Percentiles rank a stretch among this genome's conserved stretches.
These are phyloP conservation scores for Heptranchias perlo DNA, from an alignment of 2,113 vertebrate species.

Conservation along the genomic window DNA sequence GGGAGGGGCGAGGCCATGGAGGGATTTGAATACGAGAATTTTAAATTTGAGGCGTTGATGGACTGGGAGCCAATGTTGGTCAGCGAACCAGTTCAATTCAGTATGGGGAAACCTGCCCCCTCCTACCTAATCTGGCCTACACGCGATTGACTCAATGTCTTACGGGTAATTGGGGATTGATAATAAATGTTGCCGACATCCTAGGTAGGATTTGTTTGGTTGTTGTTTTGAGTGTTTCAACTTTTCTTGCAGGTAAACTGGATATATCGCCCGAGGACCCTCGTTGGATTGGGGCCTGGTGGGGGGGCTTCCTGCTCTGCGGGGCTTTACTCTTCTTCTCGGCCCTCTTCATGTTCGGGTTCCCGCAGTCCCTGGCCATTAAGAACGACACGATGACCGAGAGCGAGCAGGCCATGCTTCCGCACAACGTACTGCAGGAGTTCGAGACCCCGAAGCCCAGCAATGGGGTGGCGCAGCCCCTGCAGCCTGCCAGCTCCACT, in stretches of 20 bases:
- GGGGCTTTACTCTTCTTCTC: conserved; percentile 97
- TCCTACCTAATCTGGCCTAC: not conserved
- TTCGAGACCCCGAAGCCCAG: conserved; percentile 77
- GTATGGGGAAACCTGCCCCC: not conserved
- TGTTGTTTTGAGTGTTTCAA: not conserved
- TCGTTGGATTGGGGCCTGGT: conserved; percentile 97
- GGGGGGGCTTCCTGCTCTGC: conserved; percentile 95
- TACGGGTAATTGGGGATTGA: not conserved
- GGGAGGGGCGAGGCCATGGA: not conserved
- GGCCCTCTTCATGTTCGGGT: conserved; percentile 90
- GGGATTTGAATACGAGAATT: not conserved
- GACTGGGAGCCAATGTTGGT: not conserved
- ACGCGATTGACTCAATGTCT: not conserved
- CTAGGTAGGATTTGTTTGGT: not conserved
- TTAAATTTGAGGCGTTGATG: not conserved
- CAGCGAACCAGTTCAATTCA: not conserved
- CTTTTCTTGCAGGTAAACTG: conserved; percentile 65
- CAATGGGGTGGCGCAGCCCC: conserved; percentile 68
- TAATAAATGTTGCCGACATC: not conserved
- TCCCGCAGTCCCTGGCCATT: conserved; percentile 79
- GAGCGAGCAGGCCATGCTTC: conserved; percentile 87
- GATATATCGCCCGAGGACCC: conserved; percentile 89
- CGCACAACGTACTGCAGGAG: conserved; percentile 57
- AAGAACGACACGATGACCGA: conserved; percentile 63
- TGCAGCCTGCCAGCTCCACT: conserved; percentile 62